Evolutionary conservation across 2,888 invertebrate genomes (phyloP).

Genomic region (Matsumyia berberina): DNA sequence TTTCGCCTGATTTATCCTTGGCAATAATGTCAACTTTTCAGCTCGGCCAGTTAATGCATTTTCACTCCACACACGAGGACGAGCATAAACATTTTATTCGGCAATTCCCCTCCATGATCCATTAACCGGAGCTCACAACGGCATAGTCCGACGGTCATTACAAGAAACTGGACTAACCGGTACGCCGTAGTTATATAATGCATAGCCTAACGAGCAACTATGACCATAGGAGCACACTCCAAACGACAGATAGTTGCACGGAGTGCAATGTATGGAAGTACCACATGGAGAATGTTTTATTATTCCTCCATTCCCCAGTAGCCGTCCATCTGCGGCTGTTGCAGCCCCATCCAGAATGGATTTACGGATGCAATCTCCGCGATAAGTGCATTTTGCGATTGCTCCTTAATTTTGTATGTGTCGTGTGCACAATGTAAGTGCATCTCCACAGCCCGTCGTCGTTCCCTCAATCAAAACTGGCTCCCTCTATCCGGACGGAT

Average conservation of each 20-base stretch:
- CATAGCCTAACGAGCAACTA: slow-evolving; percentile 55
- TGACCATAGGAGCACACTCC: slow-evolving; percentile 55
- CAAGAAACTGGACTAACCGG: slow-evolving; percentile 74
- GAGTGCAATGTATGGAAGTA: slow-evolving; percentile 22
- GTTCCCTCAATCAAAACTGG: slow-evolving; percentile 62
- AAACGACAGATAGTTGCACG: slow-evolving; percentile 52
- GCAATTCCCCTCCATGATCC: slow-evolving; percentile 57
- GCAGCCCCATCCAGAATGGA: slow-evolving; percentile 67
- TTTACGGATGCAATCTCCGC: slow-evolving; percentile 73
- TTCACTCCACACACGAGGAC: slow-evolving; percentile 34
- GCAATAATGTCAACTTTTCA: slow-evolving; percentile 30
- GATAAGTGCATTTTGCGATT: slow-evolving; percentile 76
- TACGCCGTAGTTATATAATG: slow-evolving; percentile 60
- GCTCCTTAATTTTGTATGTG: slow-evolving; percentile 75
- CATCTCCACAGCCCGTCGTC: slow-evolving; percentile 44
- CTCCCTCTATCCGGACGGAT: slow-evolving; percentile 27
- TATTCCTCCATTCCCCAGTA: slow-evolving; percentile 52
- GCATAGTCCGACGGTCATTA: slow-evolving; percentile 55
- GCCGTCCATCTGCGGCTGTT: slow-evolving; percentile 39
- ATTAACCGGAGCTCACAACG: slow-evolving; percentile 63
- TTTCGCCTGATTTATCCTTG: slow-evolving; percentile 9
- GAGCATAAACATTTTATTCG: slow-evolving; percentile 65
- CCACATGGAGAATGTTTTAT: slow-evolving; percentile 63
- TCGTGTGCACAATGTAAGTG: slow-evolving; percentile 64
- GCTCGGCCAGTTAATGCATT: slow-evolving; percentile 54